Evolutionary conservation across 2,797 vertebrate genomes (phyloP).

Genomic region (Ctenopoma kingsleyae): DNA sequence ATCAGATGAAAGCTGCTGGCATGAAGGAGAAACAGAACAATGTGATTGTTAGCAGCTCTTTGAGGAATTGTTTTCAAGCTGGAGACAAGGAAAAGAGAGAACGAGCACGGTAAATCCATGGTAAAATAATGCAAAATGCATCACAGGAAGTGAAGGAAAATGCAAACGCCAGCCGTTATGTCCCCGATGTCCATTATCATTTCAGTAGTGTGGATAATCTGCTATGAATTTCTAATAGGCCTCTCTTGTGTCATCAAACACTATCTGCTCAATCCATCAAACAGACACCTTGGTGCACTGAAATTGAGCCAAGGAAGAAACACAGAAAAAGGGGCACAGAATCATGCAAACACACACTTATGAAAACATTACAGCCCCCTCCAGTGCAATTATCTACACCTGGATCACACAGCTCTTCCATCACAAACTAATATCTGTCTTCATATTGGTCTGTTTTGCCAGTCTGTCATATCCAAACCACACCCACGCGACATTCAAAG

Average conservation of each 20-base stretch:
- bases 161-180: constrained; percentile 53
- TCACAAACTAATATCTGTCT: constrained; percentile 14
- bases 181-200: constrained; percentile 60
- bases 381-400: constrained; percentile 27
- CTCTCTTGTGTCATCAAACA: constrained; percentile 44
- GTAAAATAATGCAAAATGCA: constrained; percentile 28
- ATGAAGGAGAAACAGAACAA: constrained; percentile 26
- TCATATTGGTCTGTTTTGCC: not conserved
- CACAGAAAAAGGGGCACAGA: constrained; percentile 15
- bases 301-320: constrained; percentile 13
- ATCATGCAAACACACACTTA: constrained; percentile 30
- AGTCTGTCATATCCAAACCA: constrained; percentile 23
- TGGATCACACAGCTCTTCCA: constrained; percentile 25
- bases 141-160: constrained; percentile 34
- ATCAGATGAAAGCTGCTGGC: constrained; percentile 49
- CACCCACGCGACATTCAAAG: constrained; percentile 53
- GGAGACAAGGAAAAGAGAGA: constrained; percentile 12
- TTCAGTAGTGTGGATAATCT: constrained; percentile 62
- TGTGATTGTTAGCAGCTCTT: constrained; percentile 43
- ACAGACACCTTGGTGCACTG: constrained; percentile 17
- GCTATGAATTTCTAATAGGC: constrained; percentile 71
- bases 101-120: constrained; percentile 15
- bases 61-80: constrained; percentile 40
- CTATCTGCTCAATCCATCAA: constrained; percentile 60
- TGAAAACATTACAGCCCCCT: constrained; percentile 23